Evolutionary conservation across 2,113 vertebrate species (phyloP), one percentile per base, ranked within the genome.

Genomic region (Delphinapterus leucas): DNA sequence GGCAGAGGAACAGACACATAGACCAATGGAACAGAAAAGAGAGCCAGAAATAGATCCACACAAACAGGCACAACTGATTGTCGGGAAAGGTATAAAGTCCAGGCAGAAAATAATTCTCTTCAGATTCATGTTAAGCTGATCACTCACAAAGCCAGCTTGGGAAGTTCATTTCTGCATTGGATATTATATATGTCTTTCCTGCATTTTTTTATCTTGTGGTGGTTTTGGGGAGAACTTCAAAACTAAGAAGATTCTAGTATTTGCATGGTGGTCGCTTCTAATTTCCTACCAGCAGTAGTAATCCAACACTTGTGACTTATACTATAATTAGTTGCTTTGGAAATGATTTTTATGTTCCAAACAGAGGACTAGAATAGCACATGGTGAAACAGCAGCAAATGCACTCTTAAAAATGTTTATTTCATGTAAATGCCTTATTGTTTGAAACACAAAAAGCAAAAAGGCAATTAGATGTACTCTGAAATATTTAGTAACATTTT

Each of bases 301-400:
- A 88, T 60, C 23, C 82, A 93, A 0, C 41, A 70, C 90, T 95
- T 95, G 93, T 95, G 91, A 96, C 92, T 94, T 97, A 94, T 2
- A 89, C 95, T 97, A 15, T 97, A 97, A 95, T 98, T 94, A 92
- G 96, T 97, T 74, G 74, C 93, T 84, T 81, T 96, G 93, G 91
- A 98, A 97, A 96, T 97, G 84, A 94, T 74, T 95, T 97, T 96
- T 94, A 92, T 94, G 84, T 90, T 97, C 84, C 80, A 92, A 93
- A 84, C 88, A 94, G 80, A 95, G 53, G 85, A 90, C 93, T 74
- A 84, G 74, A 96, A 95, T 95, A 94, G 90, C 63, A 83, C 80
- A 65, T 63, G 36, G 36, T 80, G 31, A 94, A 90, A 90, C 91
- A 55, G 41, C 60, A 80, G 9, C 93, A 92, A 76, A 58, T 44